These are phyloP conservation scores for Poeciliopsis presidionis DNA, from an alignment of 2,797 vertebrate species.

Conservation along the genomic window DNA sequence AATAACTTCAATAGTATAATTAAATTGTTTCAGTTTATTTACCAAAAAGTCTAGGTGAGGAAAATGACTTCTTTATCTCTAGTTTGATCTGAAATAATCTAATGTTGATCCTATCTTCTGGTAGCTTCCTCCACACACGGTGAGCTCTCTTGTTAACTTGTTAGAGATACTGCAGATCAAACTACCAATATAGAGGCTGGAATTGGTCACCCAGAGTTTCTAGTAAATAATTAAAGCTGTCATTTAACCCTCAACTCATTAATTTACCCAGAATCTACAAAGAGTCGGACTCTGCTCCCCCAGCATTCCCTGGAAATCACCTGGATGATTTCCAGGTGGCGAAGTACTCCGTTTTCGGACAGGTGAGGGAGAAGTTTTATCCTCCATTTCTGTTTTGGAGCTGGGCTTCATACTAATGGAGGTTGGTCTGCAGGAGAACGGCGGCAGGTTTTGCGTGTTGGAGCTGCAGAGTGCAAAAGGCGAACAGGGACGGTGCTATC, in stretches of 20 bases:
- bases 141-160: not conserved
- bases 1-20: not conserved
- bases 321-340: constrained; percentile 85
- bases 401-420: not conserved
- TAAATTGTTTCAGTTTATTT: not conserved
- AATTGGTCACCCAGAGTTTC: not conserved
- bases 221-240: not conserved
- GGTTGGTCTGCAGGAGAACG: constrained; percentile 37
- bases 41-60: not conserved
- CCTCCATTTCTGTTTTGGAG: not conserved
- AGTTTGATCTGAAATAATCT: too few species aligned
- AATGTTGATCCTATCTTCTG: too few species aligned
- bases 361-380: constrained; percentile 64
- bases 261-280: constrained; percentile 69
- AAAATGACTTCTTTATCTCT: too few species aligned
- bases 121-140: too few species aligned
- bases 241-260: not conserved
- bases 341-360: constrained; percentile 83
- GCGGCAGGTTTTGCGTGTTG: constrained; percentile 68
- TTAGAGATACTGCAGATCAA: not conserved
- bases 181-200: not conserved
- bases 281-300: constrained; percentile 60
- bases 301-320: constrained; percentile 71
- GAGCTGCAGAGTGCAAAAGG: constrained; percentile 82
- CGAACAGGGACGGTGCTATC: constrained; percentile 60